Evolutionary conservation across 2,113 vertebrate species (phyloP), one percentile per base, ranked within the genome.

Genomic region (Corydoras sp.): DNA sequence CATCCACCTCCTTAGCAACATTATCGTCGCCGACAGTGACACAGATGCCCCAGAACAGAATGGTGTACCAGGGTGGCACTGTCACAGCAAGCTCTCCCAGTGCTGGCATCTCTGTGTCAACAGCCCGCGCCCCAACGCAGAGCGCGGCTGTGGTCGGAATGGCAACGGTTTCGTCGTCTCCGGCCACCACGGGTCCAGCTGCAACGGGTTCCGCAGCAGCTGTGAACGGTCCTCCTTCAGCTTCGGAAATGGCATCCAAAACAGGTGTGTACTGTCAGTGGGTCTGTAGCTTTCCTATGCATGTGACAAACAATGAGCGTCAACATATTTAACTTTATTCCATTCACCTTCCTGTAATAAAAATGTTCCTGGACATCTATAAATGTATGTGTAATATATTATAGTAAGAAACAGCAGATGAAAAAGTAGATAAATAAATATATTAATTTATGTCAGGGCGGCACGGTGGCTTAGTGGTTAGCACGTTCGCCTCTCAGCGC

Each of bases 161-260:
- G 10, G 77, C 88, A 73, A 86, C 89, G 5, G 86, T 87, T 2
- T 81, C 82, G 1, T 88, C 88, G 14, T 84, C 86, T 12, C 87
- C 85, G 7, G 83, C 84, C 43, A 81, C 87, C 9, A 87, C 88
- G 7, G 88, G 82, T 2, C 90, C 90, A 0, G 90, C 88, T 3
- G 90, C 90, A 3, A 91, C 90, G 0, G 90, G 90, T 3, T 88
- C 88, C 35, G 81, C 85, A 7, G 87, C 89, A 75, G 86, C 88
- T 2, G 86, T 88, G 54, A 83, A 86, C 3, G 88, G 87, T 69
- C 85, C 86, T 0, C 86, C 87, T 14, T 86, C 88, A 12, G 86
- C 86, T n/a, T 85, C 81, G 0, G 88, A 87, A 24, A 77, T 90
- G 76, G 86, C 88, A 60, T 89, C 90, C 29, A 91, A 91, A 82